phyloP scores from a whole-genome alignment of 2,113 vertebrate genomes.

The Chunga burmeisteri region DNA sequence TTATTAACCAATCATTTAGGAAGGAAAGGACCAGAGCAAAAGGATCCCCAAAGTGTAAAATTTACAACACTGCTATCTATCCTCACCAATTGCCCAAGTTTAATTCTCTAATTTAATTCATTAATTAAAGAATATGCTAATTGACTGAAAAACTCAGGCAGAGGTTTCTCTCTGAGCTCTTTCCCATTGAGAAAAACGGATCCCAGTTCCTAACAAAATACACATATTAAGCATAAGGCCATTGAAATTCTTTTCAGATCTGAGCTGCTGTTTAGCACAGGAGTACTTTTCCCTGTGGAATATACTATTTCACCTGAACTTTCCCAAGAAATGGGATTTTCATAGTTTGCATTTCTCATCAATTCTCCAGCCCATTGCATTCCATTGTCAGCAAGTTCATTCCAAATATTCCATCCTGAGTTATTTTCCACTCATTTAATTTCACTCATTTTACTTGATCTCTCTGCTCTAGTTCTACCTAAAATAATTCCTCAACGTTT shows the following conservation, averaged over 20 bases:
- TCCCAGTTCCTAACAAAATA: neutral
- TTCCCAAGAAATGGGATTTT: neutral
- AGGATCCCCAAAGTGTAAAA: conserved; percentile 63
- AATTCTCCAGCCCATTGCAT: neutral
- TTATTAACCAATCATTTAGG: conserved; percentile 62
- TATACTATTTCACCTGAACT: neutral
- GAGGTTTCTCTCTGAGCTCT: conserved; percentile 39
- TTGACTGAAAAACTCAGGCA: conserved; percentile 39
- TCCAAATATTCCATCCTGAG: neutral
- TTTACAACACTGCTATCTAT: conserved; percentile 59
- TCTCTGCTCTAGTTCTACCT: neutral
- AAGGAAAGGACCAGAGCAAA: conserved; percentile 53
- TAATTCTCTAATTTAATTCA: conserved; percentile 68
- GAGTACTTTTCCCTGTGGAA: neutral
- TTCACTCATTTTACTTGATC: neutral
- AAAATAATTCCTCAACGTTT: neutral
- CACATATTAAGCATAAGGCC: neutral
- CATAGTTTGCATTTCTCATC: conserved; percentile 3
- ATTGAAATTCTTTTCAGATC: conserved; percentile 23
- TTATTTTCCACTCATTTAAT: conserved; percentile 2
- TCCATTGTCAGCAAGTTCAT: neutral
- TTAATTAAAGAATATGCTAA: conserved; percentile 70
- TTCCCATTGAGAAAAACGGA: neutral
- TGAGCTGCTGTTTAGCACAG: neutral
- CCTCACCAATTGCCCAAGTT: conserved; percentile 50